Evolutionary conservation across 2,888 invertebrate species (phyloP), one percentile per base, ranked within the genome.

Genomic region (Tipula helvola): DNA sequence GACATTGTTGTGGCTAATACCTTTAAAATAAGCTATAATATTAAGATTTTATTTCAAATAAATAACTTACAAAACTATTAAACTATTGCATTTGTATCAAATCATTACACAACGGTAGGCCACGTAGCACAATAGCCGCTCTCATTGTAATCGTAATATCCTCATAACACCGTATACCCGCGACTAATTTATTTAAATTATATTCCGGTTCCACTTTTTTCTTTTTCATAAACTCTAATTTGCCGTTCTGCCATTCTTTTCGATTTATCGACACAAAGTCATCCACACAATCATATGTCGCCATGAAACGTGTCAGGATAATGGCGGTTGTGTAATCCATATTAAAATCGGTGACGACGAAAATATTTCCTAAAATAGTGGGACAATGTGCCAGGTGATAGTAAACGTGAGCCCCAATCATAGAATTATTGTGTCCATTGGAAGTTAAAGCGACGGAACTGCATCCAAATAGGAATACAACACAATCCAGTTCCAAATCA

Each of bases 401-500:
- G 88, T 89, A 90, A 86, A 91, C 90, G 88, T 90, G 90, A 1
- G 89, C 87, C 8, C 91, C 90, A 87, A 88, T 89, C 89, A 90
- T 90, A 88, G 91, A 91, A 3, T 89, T 88, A 87, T 90, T 89
- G 3, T 90, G 90, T 3, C 91, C 90, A 71, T 88, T 71, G 18
- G 89, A 87, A 5, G 85, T 88, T 83, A 91, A 88, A 87, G 88
- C 89, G 4, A 90, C 90, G 88, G 92, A 92, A 83, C 90, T 89
- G 89, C 95, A 95, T 10, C 95, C 95, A 92, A 94, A 94, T 44
- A 95, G 90, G 42, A 94, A 89, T 3, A 93, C 92, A 12, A 93
- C 92, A 2, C 84, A 84, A 39, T 84, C 41, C 7, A 84, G 36
- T 8, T 3, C 39, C n/a, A 84, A 39, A 2, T 84, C 84, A 1